Conservation (phyloP, 2,797 vertebrate species). For the Bufotes viridis region DNA sequence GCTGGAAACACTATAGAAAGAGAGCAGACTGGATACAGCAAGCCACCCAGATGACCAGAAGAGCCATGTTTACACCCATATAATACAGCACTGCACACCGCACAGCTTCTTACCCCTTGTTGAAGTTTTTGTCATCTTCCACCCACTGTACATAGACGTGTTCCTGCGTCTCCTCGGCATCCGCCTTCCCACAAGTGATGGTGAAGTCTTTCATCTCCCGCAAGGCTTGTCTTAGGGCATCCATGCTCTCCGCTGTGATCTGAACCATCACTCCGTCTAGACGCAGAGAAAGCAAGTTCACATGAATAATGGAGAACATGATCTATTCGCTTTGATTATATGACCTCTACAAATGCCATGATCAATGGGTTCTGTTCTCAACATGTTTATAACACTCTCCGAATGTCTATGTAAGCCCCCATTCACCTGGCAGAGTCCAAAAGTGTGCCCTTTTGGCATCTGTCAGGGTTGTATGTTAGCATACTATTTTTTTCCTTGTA, state of each 20-base stretch:
- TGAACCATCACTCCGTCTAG: slow-evolving; percentile 98
- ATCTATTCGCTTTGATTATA: too few relatives aligned
- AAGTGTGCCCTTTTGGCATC: too few relatives aligned
- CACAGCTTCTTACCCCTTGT: slow-evolving; percentile 82
- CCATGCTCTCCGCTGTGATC: slow-evolving; percentile 97
- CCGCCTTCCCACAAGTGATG: slow-evolving; percentile 89
- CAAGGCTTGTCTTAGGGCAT: slow-evolving; percentile 90
- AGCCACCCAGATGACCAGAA: neutral
- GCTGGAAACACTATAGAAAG: slow-evolving; percentile 84
- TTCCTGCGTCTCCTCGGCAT: slow-evolving; percentile 93
- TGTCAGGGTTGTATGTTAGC: too few relatives aligned
- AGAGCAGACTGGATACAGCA: slow-evolving; percentile 9
- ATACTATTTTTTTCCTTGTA: too few relatives aligned
- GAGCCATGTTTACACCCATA: too few relatives aligned
- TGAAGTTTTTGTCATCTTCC: slow-evolving; percentile 94
- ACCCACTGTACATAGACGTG: slow-evolving; percentile 92
- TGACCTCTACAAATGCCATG: too few relatives aligned
- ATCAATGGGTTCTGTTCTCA: too few relatives aligned
- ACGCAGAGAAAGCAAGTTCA: slow-evolving; percentile 47
- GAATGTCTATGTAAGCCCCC: too few relatives aligned
- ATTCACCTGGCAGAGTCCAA: too few relatives aligned
- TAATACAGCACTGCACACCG: neutral
- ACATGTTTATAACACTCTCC: too few relatives aligned
- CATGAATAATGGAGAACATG: too few relatives aligned
- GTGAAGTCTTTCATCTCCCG: slow-evolving; percentile 98